These are phyloP conservation scores for Tipula helvola DNA, from an alignment of 2,888 invertebrate species.

Conservation along the genomic window DNA sequence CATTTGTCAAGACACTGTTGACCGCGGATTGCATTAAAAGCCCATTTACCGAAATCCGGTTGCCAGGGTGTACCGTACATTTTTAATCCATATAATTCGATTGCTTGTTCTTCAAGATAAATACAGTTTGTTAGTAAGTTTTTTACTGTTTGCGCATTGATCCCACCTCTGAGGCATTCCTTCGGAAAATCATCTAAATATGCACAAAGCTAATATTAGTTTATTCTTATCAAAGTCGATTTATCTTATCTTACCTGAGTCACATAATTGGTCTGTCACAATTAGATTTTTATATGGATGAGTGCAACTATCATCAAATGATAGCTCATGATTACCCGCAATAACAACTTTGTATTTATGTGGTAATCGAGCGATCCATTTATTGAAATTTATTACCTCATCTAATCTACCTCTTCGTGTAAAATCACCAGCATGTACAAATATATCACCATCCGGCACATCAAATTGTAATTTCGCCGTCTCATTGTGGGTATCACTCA, in stretches of 20 bases:
- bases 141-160: no score
- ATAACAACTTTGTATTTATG: slow-evolving; percentile 72
- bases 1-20: slow-evolving; percentile 59
- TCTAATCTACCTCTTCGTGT: slow-evolving; percentile 60
- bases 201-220: not conserved
- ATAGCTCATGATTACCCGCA: slow-evolving; percentile 76
- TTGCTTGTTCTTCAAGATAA: slow-evolving; percentile 59
- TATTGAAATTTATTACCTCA: slow-evolving; percentile 64
- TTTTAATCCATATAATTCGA: slow-evolving; percentile 57
- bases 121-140: slow-evolving; percentile 57
- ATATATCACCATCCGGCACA: slow-evolving; percentile 69
- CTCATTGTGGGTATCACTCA: slow-evolving; percentile 72
- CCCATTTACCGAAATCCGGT: slow-evolving; percentile 71
- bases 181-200: not conserved
- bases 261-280: not conserved
- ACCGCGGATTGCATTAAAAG: slow-evolving; percentile 66
- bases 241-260: not conserved
- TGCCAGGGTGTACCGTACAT: slow-evolving; percentile 80
- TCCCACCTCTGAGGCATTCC: no score
- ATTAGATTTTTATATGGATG: no score
- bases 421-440: slow-evolving; percentile 77
- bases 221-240: not conserved
- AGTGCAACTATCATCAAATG: slow-evolving; percentile 47
- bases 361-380: slow-evolving; percentile 59
- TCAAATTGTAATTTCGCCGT: slow-evolving; percentile 53